Percentiles rank a stretch among this genome's conserved stretches.
These are phyloP conservation scores for Gadus chalcogrammus DNA, from an alignment of 2,113 vertebrate species.

Conservation along the genomic window DNA sequence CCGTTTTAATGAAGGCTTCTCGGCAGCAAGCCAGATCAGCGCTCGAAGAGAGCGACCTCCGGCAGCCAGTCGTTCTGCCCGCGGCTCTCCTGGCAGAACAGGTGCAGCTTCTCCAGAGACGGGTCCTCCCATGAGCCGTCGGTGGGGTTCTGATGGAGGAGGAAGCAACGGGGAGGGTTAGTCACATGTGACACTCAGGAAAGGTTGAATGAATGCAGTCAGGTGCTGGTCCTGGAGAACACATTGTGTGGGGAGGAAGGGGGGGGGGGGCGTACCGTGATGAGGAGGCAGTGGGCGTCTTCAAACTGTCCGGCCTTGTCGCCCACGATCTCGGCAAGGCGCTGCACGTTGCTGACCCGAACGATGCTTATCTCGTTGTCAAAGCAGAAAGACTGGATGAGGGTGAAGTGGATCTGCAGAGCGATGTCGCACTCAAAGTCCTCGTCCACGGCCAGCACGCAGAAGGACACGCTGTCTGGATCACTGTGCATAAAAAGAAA, in stretches of 20 bases:
- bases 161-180: neutral
- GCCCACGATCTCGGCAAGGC: conserved; percentile 66
- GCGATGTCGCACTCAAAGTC: conserved; percentile 69
- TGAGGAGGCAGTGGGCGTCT: conserved; percentile 76
- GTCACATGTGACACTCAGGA: neutral
- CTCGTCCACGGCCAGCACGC: conserved; percentile 69
- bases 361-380: conserved; percentile 80
- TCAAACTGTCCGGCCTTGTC: conserved; percentile 59
- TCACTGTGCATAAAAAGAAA: conserved; percentile 47
- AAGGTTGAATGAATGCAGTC: neutral
- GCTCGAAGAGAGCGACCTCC: conserved; percentile 71
- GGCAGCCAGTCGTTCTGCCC: conserved; percentile 77
- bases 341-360: conserved; percentile 69
- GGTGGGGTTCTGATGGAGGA: conserved; percentile 61
- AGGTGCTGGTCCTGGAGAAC: neutral
- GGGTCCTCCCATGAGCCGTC: conserved; percentile 76
- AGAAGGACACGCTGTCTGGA: conserved; percentile 64
- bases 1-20: conserved; percentile 39
- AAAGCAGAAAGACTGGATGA: conserved; percentile 81
- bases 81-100: conserved; percentile 77
- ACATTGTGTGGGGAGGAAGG: conserved; percentile 18
- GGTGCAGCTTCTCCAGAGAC: conserved; percentile 75
- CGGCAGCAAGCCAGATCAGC: conserved; percentile 58
- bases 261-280: conserved; percentile 63
- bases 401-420: conserved; percentile 80